Evolutionary conservation across 2,888 invertebrate species (phyloP).

Genomic region (Plebejus melissa): DNA sequence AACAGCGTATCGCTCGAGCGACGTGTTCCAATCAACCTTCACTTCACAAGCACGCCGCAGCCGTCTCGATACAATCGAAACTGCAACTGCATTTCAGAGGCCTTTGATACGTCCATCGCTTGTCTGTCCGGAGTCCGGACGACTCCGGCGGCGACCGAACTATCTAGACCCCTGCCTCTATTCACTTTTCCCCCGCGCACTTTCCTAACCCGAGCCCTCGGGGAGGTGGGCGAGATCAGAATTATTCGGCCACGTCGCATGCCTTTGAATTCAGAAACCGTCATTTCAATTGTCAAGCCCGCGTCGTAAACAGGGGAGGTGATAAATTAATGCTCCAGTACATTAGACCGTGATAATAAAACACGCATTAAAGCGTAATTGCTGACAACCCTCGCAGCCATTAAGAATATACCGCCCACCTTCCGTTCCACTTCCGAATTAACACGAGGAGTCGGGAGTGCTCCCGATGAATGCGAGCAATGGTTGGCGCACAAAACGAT

Average conservation of each 20-base stretch:
- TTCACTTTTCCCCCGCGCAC: conserved; percentile 30
- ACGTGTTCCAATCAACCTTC: conserved; percentile 74
- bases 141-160: conserved; percentile 61
- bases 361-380: conserved; percentile 76
- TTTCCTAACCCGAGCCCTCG: conserved; percentile 39
- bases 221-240: conserved; percentile 47
- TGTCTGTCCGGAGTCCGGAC: conserved; percentile 74
- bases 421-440: conserved; percentile 44
- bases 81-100: conserved; percentile 74
- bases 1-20: conserved; percentile 58
- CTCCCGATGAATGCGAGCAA: conserved; percentile 43
- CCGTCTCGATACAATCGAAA: conserved; percentile 74
- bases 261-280: conserved; percentile 61
- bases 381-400: conserved; percentile 54
- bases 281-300: conserved; percentile 75
- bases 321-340: conserved; percentile 76
- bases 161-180: conserved; percentile 45
- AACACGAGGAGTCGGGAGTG: neutral
- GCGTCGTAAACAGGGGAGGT: conserved; percentile 71
- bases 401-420: conserved; percentile 29
- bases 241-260: conserved; percentile 46
- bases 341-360: conserved; percentile 77
- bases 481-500: conserved; percentile 45
- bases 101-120: conserved; percentile 78
- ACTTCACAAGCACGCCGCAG: conserved; percentile 66